Evolutionary conservation across 2,797 vertebrate genomes (phyloP).

Genomic region (Epinephelus awoara): DNA sequence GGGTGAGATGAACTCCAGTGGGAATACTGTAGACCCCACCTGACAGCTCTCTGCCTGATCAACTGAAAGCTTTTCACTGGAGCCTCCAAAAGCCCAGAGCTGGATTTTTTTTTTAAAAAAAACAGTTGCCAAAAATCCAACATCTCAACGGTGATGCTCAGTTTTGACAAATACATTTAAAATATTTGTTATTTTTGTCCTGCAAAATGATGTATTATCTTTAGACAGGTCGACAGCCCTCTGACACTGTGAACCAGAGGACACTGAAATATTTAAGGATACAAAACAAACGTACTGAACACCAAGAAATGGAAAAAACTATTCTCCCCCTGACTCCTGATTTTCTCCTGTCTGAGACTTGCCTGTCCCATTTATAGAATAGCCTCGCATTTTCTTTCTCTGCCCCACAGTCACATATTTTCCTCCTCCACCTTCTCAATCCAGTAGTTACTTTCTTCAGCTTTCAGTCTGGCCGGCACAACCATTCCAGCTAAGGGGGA

Average conservation of each 20-base stretch:
- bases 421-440: conserved; percentile 36
- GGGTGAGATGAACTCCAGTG: conserved; percentile 86
- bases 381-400: conserved; percentile 25
- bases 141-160: conserved; percentile 38
- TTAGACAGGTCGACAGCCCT: conserved; percentile 33
- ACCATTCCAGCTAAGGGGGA: conserved; percentile 95
- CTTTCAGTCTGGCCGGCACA: conserved; percentile 88
- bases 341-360: conserved; percentile 49
- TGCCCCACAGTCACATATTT: conserved; percentile 27
- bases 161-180: conserved; percentile 34
- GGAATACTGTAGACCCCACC: conserved; percentile 85
- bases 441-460: conserved; percentile 65
- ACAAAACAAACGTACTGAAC: conserved; percentile 36
- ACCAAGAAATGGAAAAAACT: conserved; percentile 64
- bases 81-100: conserved; percentile 51
- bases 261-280: conserved; percentile 46
- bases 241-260: conserved; percentile 22
- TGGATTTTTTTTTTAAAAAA: conserved; percentile 37
- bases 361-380: conserved; percentile 38
- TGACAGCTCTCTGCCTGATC: conserved; percentile 79
- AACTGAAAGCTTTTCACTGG: conserved; percentile 69
- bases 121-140: conserved; percentile 40
- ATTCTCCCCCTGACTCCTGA: conserved; percentile 47
- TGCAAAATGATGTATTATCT: conserved; percentile 31
- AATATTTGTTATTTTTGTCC: conserved; percentile 23